These are phyloP conservation scores for Drosophila macrothrix DNA, from an alignment of 2,888 invertebrate genomes.

Conservation along the genomic window DNA sequence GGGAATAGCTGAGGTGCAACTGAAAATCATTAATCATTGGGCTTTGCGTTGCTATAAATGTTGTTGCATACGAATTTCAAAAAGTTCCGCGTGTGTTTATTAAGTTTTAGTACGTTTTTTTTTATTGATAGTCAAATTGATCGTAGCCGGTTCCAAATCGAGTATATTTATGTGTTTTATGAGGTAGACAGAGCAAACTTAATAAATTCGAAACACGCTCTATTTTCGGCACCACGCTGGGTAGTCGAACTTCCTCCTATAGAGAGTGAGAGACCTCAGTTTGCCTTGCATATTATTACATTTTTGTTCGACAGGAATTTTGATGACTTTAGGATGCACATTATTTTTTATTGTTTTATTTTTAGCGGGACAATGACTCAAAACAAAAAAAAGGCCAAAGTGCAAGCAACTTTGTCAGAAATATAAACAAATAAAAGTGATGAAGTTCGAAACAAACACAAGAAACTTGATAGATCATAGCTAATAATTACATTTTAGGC, in stretches of 20 bases:
- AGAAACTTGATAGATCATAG: not conserved
- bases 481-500: not conserved
- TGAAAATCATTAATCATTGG: conserved; percentile 17
- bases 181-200: conserved; percentile 46
- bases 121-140: conserved; percentile 46
- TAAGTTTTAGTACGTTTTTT: conserved; percentile 30
- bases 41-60: conserved; percentile 13
- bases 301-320: conserved; percentile 43
- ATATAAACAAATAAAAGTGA: conserved; percentile 14
- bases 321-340: conserved; percentile 21
- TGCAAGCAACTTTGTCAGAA: conserved; percentile 56
- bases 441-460: not conserved
- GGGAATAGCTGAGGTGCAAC: not conserved
- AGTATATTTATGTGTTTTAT: conserved; percentile 55
- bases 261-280: conserved; percentile 54
- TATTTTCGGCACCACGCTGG: conserved; percentile 58
- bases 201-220: conserved; percentile 72
- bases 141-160: conserved; percentile 30
- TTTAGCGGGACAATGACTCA: conserved; percentile 19
- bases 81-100: conserved; percentile 47
- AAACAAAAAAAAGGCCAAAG: conserved; percentile 53
- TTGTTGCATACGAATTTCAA: conserved; percentile 10
- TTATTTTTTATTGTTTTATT: conserved; percentile 23
- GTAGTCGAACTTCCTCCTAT: conserved; percentile 65
- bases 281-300: conserved; percentile 58